Evolutionary conservation across 2,797 vertebrate genomes (phyloP), one percentile per base, ranked within the genome.

Genomic region (Centropyge bicolor): DNA sequence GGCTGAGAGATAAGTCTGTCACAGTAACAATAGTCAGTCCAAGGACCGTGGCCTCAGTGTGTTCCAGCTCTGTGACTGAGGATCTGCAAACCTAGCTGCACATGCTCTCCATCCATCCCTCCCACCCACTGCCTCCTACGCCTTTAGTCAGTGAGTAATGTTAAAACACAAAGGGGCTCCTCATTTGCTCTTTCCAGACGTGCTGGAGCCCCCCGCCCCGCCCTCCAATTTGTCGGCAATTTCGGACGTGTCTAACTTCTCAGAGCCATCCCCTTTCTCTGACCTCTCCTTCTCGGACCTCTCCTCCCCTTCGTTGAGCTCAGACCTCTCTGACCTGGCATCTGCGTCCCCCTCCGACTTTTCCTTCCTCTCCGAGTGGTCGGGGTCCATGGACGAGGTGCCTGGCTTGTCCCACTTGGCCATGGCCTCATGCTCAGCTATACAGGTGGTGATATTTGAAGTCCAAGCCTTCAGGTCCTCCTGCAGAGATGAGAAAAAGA

Each of bases 381-480:
- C 95, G 0, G 93, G 93, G 84, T 97, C 97, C 67, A 97, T 96
- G 52, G 96, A 96, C 0, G 97, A 97, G 70, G 96, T 97, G 67
- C 95, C 95, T 4, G 94, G 94, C 81, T 96, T 95, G 70, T 96
- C 94, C 95, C 95, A 97, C 75, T 94, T 96, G 77, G 83, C 89
- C 49, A 98, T 95, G 82, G 95, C 93, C 0, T 94, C 94, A 0
- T 97, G 93, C 84, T 98, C 97, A 0, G 86, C 63, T 62, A 97
- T 93, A 2, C 93, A 94, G 22, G 87, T 68, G 12, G 94, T 91
- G 87, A 98, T 93, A n/a, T 94, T 96, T 62, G 94, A 92, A 66
- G 97, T 95, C 97, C 97, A 98, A 41, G 95, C 92, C 38, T 96
- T 97, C 90, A 97, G 94, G 90, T 98, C 97, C 90, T 97, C 97